Conservation (phyloP, 1,140 invertebrate species). For the Grapholita molesta region DNA sequence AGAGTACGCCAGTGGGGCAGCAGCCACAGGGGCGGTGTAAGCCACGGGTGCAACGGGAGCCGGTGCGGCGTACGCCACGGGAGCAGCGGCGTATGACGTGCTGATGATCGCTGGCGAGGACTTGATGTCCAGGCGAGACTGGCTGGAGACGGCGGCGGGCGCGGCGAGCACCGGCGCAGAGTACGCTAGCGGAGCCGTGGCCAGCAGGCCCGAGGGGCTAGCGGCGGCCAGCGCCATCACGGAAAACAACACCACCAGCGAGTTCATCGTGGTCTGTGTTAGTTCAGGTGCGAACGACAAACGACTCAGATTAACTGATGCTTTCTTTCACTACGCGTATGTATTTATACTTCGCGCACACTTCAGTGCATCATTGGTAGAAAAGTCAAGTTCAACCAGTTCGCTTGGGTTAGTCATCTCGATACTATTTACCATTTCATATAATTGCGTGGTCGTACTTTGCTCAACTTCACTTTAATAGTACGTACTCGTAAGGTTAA, state of each 20-base stretch:
- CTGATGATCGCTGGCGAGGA: conserved; percentile 49
- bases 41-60: conserved; percentile 34
- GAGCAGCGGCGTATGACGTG: conserved; percentile 35
- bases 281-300: conserved; percentile 56
- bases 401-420: conserved; percentile 14
- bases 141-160: conserved; percentile 42
- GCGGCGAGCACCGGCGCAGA: conserved; percentile 33
- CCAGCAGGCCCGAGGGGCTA: conserved; percentile 56
- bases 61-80: conserved; percentile 30
- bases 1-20: conserved; percentile 26
- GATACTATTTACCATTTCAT: neutral
- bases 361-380: conserved; percentile 33
- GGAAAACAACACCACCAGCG: conserved; percentile 79
- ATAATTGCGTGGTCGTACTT: neutral
- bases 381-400: conserved; percentile 67
- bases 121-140: conserved; percentile 47
- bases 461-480: neutral
- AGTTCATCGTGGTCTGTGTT: conserved; percentile 76
- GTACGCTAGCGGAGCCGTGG: conserved; percentile 27
- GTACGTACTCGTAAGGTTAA: too few relatives aligned
- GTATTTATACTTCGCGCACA: conserved; percentile 57
- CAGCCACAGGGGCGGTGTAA: conserved; percentile 28
- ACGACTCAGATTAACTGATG: conserved; percentile 54
- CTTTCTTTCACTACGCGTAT: conserved; percentile 50
- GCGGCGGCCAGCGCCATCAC: conserved; percentile 73